Evolutionary conservation across 2,888 invertebrate genomes (phyloP), one percentile per base, ranked within the genome.

Genomic region (Dryadula phaetusa): DNA sequence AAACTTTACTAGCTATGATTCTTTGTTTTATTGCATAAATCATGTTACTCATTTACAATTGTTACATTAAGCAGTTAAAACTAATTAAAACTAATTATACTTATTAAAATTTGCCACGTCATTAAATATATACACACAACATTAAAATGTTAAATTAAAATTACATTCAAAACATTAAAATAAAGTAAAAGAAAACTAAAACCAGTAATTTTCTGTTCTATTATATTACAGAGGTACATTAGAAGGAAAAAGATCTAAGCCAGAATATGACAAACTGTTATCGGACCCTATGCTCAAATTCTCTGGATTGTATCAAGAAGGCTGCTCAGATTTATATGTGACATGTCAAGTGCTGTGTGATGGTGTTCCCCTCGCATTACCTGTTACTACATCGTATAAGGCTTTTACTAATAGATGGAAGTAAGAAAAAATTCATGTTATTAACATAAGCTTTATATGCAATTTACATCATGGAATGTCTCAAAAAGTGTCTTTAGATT

Each of bases 361-460:
- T 81, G 96, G 96, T 60, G 94, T 95, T 62, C 95, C 97, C 0
- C 93, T 99, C 2, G 96, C 97, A 16, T 87, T 98, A 72, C 98
- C 98, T 0, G 96, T 98, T 14, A 95, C 95, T 44, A 98, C 98
- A 1, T 96, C 98, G 0, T 98, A 98, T 82, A 99, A 99, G 86
- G 94, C 98, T 1, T 99, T 99, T 81, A 96, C 96, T 22, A 97
- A 96, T 64, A 93, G 99, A 77, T 99, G 98, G 98, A 98, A 97
- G 97, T 97, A 93, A 93, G 95, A 18, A 3, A 18, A 32, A n/a
- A 12, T 25, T 42, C 0, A n/a, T 42, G 20, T 7, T 34, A 32
- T 32, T 32, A 32, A 32, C 32, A n/a, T n/a, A n/a, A n/a, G n/a
- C n/a, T n/a, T n/a, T n/a, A n/a, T n/a, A n/a, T n/a, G n/a, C n/a